Conservation (phyloP, 37 sponge, comb jelly and placozoan species). For the Ianthella basta region DNA sequence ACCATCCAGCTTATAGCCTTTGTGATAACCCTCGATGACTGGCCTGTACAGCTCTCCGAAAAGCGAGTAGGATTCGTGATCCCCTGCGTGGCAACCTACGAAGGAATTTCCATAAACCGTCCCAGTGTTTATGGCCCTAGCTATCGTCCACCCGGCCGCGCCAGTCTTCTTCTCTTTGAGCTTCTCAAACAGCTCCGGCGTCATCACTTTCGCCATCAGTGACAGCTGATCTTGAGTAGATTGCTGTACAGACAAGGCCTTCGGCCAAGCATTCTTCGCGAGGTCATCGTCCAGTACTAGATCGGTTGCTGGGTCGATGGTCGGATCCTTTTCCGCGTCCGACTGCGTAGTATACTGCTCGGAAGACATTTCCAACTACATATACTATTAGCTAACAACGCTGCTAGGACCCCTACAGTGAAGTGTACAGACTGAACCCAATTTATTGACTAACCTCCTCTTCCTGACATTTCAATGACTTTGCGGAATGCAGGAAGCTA, state of each 20-base stretch:
- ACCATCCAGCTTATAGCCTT: conserved; percentile 57
- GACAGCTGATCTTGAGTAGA: conserved; percentile 29
- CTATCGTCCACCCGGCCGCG: conserved; percentile 64
- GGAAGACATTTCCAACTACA: too few relatives aligned
- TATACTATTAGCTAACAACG: too few relatives aligned
- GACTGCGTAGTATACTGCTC: too few relatives aligned
- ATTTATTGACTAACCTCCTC: too few relatives aligned
- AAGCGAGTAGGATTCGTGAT: conserved; percentile 59
- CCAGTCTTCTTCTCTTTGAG: conserved; percentile 46
- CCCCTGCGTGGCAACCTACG: conserved; percentile 77
- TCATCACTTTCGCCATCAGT: conserved; percentile 58
- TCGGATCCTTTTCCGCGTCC: too few relatives aligned
- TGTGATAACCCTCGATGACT: conserved; percentile 65
- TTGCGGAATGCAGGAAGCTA: too few relatives aligned
- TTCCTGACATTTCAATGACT: too few relatives aligned
- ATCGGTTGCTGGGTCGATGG: too few relatives aligned
- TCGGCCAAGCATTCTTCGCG: conserved; percentile 54
- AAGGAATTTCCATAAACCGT: conserved; percentile 35
- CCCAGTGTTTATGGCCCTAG: conserved; percentile 77
- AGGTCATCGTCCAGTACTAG: conserved; percentile 74
- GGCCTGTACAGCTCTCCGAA: conserved; percentile 54
- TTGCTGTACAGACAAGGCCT: conserved; percentile 38
- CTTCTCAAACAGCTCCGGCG: conserved; percentile 63
- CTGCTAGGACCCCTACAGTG: too few relatives aligned
- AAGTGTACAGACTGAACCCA: too few relatives aligned